Evolutionary conservation across 2,113 vertebrate genomes (phyloP).

Genomic region (Anoura caudifer): DNA sequence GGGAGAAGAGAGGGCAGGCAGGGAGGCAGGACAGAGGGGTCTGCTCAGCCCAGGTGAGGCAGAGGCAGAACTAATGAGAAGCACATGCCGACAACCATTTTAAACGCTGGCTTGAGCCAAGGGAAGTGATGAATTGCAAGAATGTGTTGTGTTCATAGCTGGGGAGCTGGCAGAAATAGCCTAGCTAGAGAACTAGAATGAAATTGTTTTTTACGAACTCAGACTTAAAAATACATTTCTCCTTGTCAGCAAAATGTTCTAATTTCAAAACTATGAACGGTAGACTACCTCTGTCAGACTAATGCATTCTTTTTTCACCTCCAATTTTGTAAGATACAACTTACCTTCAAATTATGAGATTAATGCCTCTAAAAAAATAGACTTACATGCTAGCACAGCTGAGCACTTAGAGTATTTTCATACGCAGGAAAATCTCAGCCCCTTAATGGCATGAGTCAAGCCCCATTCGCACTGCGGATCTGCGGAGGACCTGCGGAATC

Average conservation of each 20-base stretch:
- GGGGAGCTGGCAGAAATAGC: conserved; percentile 51
- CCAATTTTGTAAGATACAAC: not conserved
- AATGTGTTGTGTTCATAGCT: conserved; percentile 52
- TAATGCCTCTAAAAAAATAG: not conserved
- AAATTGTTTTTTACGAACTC: conserved; percentile 6
- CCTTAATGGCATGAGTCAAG: not conserved
- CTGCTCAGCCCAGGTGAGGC: conserved; percentile 35
- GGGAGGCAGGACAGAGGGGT: not conserved
- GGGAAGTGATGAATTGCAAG: conserved; percentile 58
- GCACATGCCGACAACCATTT: conserved; percentile 20
- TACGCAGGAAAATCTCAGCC: not conserved
- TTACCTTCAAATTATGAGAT: not conserved
- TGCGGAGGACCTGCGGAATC: not conserved
- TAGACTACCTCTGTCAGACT: not conserved
- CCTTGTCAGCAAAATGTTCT: conserved; percentile 68
- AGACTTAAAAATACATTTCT: conserved; percentile 66
- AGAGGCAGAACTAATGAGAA: conserved; percentile 39
- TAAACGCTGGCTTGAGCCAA: conserved; percentile 11
- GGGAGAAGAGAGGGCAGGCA: not conserved
- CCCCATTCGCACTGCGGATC: not conserved
- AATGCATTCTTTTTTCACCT: conserved; percentile 16
- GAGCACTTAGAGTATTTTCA: not conserved
- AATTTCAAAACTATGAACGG: conserved; percentile 51
- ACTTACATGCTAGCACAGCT: not conserved
- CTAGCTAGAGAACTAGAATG: not conserved